Evolutionary conservation across 2,888 invertebrate species (phyloP), one percentile per base, ranked within the genome.

Genomic region (Drosophila meridionalis): DNA sequence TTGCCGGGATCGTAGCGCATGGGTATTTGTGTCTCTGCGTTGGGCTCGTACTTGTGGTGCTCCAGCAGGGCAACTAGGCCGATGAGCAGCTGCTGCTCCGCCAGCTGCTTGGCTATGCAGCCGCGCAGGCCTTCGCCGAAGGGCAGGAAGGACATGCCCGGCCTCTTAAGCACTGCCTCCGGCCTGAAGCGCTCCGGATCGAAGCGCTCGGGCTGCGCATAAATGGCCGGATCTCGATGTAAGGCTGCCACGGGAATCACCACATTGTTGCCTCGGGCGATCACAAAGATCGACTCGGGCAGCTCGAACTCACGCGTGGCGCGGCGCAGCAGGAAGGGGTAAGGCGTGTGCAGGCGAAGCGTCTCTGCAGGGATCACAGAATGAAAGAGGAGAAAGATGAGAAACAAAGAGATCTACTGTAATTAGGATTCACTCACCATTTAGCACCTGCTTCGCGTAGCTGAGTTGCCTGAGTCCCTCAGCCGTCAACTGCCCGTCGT

Each of bases 121-220:
- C 86, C 87, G 0, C 92, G 83, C 3, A 89, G 74, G 0, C 92
- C 92, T 26, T 83, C 82, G 3, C 93, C 92, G 62, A 91, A 93
- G 2, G 92, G 91, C 36, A 93, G 43, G 69, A 87, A 93, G 0
- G 92, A 76, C 73, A 90, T 86, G 4, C 80, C 60, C 28, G 94
- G 94, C 57, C 95, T 11, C 2, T 52, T 36, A 7, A 12, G 52
- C 34, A 36, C 20, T 52, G 52, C 26, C 34, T 52, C 52, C 0
- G 93, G 91, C 4, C 92, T 91, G 85, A 95, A 96, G 77, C 95
- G 93, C 36, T 95, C 94, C 0, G 95, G 95, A 73, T 95, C 94
- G 66, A 95, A 96, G 48, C 93, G 94, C 8, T 94, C 92, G 0
- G 96, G 96, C n/a, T 95, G 93, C 0, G 90, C 87, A 76, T 93